phyloP scores from a whole-genome alignment of 2,113 vertebrate genomes.

The Trogon melanurus region DNA sequence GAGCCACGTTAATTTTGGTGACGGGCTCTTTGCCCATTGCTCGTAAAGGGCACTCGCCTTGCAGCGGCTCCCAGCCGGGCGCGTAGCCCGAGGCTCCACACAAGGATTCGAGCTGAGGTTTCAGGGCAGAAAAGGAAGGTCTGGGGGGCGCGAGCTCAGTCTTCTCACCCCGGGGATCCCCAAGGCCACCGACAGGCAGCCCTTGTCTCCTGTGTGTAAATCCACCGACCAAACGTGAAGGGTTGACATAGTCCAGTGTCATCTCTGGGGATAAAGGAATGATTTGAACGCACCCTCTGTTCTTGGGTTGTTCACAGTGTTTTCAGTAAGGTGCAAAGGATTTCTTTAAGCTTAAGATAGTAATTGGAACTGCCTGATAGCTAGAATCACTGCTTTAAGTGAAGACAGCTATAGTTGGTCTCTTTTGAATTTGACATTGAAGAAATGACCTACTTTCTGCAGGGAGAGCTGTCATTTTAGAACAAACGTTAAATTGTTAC shows the following conservation, averaged over 20 bases:
- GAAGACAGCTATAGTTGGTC: background rate
- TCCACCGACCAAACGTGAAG: rapidly evolving
- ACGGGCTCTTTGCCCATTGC: background rate
- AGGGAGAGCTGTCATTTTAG: background rate
- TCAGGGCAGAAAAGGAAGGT: background rate
- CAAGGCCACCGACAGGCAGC: background rate
- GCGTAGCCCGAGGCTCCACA: rapidly evolving
- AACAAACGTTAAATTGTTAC: background rate
- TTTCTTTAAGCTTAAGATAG: background rate
- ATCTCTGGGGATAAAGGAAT: background rate
- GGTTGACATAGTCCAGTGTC: rapidly evolving
- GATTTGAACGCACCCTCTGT: background rate
- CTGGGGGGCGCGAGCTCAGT: background rate
- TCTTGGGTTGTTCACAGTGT: background rate
- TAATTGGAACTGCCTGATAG: background rate
- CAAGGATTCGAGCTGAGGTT: background rate
- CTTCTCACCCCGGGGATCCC: background rate
- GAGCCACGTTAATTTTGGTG: background rate
- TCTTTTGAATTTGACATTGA: background rate
- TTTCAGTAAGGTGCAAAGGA: background rate
- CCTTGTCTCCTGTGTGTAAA: rapidly evolving
- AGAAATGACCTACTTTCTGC: constrained; percentile 11
- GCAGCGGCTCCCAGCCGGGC: background rate
- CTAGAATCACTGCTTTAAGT: background rate
- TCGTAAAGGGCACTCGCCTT: background rate